Percentiles rank a stretch among this genome's conserved stretches.
phyloP scores from a whole-genome alignment of 2,113 vertebrate genomes.

The Laterallus jamaicensis region DNA sequence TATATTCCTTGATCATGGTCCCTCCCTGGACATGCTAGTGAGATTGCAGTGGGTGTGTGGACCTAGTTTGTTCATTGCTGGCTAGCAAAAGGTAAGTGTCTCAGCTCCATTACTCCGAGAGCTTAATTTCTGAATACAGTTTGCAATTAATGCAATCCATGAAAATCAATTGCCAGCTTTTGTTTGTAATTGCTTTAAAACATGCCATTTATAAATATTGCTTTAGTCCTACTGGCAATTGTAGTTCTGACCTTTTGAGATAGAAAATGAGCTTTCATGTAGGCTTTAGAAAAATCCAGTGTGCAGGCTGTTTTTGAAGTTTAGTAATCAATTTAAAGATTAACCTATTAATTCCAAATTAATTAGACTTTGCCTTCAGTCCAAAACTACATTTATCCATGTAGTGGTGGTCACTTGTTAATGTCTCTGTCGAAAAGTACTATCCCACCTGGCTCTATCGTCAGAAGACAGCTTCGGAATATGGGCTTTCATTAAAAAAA shows the following conservation, averaged over 20 bases:
- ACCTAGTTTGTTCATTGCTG: background rate
- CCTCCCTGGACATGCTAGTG: background rate
- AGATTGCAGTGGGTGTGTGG: background rate
- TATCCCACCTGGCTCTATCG: background rate
- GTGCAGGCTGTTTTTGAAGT: background rate
- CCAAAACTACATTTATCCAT: background rate
- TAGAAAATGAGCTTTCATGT: background rate
- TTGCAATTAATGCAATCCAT: background rate
- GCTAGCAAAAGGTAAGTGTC: fast-evolving
- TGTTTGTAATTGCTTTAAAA: background rate
- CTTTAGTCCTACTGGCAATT: background rate
- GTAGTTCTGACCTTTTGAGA: background rate
- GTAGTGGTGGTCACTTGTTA: background rate
- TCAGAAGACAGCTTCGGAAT: background rate
- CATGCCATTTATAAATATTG: background rate
- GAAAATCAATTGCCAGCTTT: background rate
- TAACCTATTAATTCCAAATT: background rate
- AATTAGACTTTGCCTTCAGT: background rate
- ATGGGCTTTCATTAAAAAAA: background rate
- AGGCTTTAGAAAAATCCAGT: background rate
- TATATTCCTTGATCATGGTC: background rate
- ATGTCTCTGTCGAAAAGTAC: background rate
- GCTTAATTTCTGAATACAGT: background rate
- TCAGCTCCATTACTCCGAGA: background rate
- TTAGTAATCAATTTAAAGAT: background rate